Evolutionary conservation across 1,140 invertebrate genomes (phyloP).

Genomic region (Brachionus paranguensis): DNA sequence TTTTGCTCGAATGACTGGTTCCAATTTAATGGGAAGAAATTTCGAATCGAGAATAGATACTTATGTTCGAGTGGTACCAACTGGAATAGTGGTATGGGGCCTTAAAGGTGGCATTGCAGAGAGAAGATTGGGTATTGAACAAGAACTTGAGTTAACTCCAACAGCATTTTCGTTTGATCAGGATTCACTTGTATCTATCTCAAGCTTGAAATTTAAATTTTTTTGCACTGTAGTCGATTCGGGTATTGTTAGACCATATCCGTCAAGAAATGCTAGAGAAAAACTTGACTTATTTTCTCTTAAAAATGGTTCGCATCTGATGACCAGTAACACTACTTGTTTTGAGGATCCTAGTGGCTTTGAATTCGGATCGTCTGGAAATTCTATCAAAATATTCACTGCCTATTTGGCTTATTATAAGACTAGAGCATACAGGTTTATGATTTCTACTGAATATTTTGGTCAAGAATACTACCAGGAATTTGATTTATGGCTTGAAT

Average conservation of each 20-base stretch:
- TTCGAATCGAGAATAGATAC: background rate
- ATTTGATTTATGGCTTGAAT: constrained; percentile 10
- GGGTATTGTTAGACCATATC: background rate
- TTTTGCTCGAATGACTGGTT: background rate
- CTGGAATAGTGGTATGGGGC: constrained; percentile 25
- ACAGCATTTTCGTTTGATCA: constrained; percentile 8
- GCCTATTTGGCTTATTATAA: background rate
- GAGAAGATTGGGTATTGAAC: background rate
- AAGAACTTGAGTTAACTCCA: constrained; percentile 15
- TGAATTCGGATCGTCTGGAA: background rate
- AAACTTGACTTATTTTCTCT: constrained; percentile 28
- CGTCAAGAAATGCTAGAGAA: background rate
- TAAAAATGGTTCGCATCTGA: background rate
- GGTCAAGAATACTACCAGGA: constrained; percentile 10
- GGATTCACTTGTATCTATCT: background rate
- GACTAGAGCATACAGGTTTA: background rate
- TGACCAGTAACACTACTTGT: constrained; percentile 18
- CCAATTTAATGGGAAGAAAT: background rate
- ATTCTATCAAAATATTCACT: background rate
- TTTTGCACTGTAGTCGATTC: constrained; percentile 4
- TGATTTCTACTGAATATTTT: constrained; percentile 6
- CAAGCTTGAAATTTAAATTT: constrained; percentile 13
- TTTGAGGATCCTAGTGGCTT: background rate
- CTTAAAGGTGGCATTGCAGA: constrained; percentile 16
- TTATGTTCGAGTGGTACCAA: constrained; percentile 7